Evolutionary conservation across 2,797 vertebrate genomes (phyloP).

Genomic region (Pangasius macronema): DNA sequence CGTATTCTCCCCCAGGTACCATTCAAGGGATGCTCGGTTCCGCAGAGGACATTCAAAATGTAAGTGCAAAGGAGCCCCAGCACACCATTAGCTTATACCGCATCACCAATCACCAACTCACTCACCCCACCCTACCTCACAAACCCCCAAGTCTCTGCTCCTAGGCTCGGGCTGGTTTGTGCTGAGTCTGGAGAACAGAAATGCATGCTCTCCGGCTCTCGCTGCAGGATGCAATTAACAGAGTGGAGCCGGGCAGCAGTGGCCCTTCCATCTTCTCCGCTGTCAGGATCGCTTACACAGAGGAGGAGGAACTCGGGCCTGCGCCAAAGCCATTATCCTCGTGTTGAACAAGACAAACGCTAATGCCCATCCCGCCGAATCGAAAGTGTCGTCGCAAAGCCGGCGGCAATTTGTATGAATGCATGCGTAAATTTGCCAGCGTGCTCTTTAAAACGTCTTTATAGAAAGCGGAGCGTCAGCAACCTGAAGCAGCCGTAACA

Average conservation of each 20-base stretch:
- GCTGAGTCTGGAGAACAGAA: conserved; percentile 51
- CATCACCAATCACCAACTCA: conserved; percentile 41
- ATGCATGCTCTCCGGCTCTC: conserved; percentile 28
- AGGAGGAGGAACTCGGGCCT: conserved; percentile 32
- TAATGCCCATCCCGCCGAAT: conserved; percentile 54
- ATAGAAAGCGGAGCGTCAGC: conserved; percentile 14
- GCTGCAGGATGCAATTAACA: conserved; percentile 52
- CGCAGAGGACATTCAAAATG: conserved; percentile 24
- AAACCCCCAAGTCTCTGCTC: conserved; percentile 26
- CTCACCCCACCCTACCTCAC: conserved; percentile 22
- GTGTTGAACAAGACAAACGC: conserved; percentile 61
- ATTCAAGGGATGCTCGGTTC: neutral
- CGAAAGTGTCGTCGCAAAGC: conserved; percentile 52
- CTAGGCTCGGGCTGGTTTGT: conserved; percentile 38
- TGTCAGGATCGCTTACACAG: conserved; percentile 54
- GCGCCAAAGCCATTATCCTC: conserved; percentile 56
- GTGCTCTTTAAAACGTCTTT: conserved; percentile 44
- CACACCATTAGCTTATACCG: conserved; percentile 33
- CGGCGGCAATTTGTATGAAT: conserved; percentile 55
- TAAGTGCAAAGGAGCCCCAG: conserved; percentile 34
- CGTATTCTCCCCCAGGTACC: neutral
- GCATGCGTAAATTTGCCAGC: conserved; percentile 45
- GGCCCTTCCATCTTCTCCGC: conserved; percentile 50
- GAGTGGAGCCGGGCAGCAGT: conserved; percentile 35
- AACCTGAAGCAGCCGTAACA: neutral